Conservation (phyloP, 2,888 invertebrate genomes). For the Gari tellinella region DNA sequence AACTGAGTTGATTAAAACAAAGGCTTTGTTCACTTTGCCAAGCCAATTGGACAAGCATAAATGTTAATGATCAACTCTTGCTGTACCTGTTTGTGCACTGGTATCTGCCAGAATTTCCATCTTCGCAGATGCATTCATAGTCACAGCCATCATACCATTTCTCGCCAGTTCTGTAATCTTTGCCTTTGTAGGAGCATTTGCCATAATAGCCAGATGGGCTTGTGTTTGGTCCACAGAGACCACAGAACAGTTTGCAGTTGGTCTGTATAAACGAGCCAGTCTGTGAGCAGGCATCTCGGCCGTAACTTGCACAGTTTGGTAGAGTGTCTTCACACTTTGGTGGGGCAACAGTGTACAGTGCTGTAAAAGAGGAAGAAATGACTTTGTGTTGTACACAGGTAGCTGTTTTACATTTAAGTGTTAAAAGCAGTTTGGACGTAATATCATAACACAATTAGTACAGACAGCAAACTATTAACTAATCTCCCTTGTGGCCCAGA, state of each 20-base stretch:
- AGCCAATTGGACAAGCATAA: no score
- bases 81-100: conserved; percentile 64
- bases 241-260: conserved; percentile 73
- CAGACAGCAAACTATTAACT: no score
- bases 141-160: conserved; percentile 71
- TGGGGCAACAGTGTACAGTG: conserved; percentile 61
- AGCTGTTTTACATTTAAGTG: no score
- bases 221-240: conserved; percentile 62
- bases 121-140: conserved; percentile 70
- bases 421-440: no score
- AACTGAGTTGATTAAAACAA: no score
- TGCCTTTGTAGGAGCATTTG: conserved; percentile 67
- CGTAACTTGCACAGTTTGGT: conserved; percentile 67
- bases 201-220: conserved; percentile 56
- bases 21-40: not conserved
- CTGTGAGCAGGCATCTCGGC: conserved; percentile 60
- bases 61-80: no score
- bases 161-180: conserved; percentile 57
- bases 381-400: no score
- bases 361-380: no score
- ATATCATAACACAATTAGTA: no score
- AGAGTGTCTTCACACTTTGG: conserved; percentile 67
- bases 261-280: conserved; percentile 63
- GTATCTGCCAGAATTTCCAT: conserved; percentile 64
- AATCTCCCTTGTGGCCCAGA: no score